Conservation (phyloP, 1,140 invertebrate genomes). For the Anastrepha obliqua region DNA sequence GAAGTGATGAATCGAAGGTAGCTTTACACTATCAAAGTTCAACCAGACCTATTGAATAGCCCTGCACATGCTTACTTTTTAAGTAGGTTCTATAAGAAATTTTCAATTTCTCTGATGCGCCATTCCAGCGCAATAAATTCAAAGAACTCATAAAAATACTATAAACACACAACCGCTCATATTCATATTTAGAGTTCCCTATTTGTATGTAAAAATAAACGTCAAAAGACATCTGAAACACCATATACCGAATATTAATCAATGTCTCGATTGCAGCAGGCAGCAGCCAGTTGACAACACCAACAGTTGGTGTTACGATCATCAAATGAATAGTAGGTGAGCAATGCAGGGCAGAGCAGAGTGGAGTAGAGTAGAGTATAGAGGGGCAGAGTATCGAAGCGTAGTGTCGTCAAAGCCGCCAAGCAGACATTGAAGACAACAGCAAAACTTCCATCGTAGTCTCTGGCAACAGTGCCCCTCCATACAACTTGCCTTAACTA, state of each 20-base stretch:
- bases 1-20: too few relatives aligned
- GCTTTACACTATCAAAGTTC: too few relatives aligned
- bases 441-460: neutral
- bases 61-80: too few relatives aligned
- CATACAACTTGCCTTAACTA: neutral
- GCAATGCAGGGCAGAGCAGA: neutral
- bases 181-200: neutral
- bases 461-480: neutral
- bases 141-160: constrained; percentile 1
- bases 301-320: neutral
- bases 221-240: neutral
- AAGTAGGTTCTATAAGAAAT: too few relatives aligned
- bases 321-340: neutral
- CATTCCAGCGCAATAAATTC: neutral
- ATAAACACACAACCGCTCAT: neutral
- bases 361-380: neutral
- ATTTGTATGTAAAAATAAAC: neutral
- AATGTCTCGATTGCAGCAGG: neutral
- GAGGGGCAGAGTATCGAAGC: neutral
- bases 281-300: neutral
- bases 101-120: too few relatives aligned
- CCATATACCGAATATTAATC: constrained; percentile 29
- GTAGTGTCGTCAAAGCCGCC: neutral
- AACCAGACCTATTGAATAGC: too few relatives aligned
- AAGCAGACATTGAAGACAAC: neutral